phyloP scores from a whole-genome alignment of 2,888 invertebrate genomes.

The Trachelus tabidus region DNA sequence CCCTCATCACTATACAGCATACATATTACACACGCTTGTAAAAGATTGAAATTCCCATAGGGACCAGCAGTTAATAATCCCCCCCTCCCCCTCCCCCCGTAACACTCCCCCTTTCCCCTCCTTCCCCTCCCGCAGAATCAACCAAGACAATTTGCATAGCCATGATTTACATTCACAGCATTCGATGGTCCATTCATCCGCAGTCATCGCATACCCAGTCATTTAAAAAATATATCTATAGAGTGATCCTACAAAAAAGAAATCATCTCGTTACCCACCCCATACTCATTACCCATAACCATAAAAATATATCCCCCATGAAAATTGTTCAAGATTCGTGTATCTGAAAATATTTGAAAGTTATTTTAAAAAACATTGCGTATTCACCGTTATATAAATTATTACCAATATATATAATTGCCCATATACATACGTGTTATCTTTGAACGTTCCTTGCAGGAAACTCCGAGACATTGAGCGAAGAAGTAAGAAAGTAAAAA shows the following conservation, averaged over 20 bases:
- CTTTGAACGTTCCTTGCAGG: constrained; percentile 6
- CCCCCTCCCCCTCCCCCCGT: background rate
- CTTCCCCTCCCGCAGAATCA: background rate
- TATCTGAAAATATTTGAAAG: too few species aligned
- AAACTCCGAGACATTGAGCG: constrained; percentile 10
- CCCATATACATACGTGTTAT: background rate
- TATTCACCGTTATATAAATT: background rate
- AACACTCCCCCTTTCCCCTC: too few species aligned
- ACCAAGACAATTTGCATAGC: background rate
- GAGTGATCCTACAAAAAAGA: background rate
- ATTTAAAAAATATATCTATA: background rate
- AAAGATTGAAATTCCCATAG: background rate
- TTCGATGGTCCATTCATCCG: background rate
- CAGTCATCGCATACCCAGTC: background rate
- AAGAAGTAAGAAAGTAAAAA: background rate
- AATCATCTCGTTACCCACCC: background rate
- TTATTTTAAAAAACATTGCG: background rate
- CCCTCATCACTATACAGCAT: background rate
- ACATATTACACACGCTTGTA: background rate
- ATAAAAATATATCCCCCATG: background rate
- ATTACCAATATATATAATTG: background rate
- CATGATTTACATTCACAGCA: background rate
- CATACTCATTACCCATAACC: background rate
- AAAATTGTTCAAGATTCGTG: background rate
- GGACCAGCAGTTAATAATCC: background rate